Base-by-base conservation (phyloP, 1,140 invertebrate species). In the Temnothorax curvispinosus region DNA sequence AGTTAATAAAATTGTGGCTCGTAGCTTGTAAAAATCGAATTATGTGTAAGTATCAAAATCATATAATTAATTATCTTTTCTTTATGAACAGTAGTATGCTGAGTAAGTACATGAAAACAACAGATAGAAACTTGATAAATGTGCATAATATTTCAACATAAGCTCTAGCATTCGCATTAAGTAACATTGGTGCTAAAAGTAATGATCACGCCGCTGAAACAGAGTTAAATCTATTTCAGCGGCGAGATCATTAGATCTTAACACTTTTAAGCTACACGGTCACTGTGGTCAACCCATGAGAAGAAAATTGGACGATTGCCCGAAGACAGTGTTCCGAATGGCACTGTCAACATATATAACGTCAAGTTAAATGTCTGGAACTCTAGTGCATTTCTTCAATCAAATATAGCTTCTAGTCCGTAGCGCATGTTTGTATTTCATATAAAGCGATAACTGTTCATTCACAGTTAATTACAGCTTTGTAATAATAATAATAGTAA, bases 291-390 rank as follows among this genome's bases (percentile, higher is more conserved):
- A 69, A 15, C 47, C 32, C 54, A 54, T n/a, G 81, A 62, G 72
- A 87, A 56, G 76, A 89, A 84, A 89, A 88, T 88, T 89, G 88
- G 84, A 88, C 62, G 84, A 65, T 62, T 88, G 87, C 88, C 88
- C 88, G 50, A 74, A 85, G 71, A 72, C 82, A 27, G 56, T 82
- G 72, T 89, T 77, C 76, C 3, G 64, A 38, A 18, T 32, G 74
- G 41, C 65, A 77, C 47, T 89, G 86, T 88, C 75, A 88, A 86
- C 75, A 69, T 81, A 88, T 72, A 80, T 58, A 41, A 75, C 13
- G n/a, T 21, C 38, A 60, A 58, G 27, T 75, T 75, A 75, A 75
- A 58, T 9, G 7, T 27, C n/a, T 21, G n/a, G 7, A 15, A 56
- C 2, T 27, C 21, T 3, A n/a, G 21, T 58, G 35, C 54, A 8